These are phyloP conservation scores for Atrina japonica DNA, from an alignment of 2,888 invertebrate species.

Conservation along the genomic window DNA sequence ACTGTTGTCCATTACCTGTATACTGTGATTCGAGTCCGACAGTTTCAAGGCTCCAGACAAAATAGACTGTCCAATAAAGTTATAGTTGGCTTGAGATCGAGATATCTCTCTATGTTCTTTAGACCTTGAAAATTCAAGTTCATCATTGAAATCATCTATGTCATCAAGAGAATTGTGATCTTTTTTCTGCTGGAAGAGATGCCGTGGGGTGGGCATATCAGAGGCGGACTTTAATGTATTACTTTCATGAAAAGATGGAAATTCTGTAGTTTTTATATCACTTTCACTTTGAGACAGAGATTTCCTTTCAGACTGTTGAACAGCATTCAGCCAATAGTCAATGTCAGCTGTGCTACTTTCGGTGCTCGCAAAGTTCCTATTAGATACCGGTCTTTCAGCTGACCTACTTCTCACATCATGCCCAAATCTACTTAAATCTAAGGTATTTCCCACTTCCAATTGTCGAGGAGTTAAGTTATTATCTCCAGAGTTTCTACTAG, in stretches of 20 bases:
- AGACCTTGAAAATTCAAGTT: conserved; percentile 23
- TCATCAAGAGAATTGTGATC: conserved; percentile 20
- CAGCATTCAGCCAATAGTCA: too few relatives aligned
- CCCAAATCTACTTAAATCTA: neutral
- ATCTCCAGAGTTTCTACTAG: neutral
- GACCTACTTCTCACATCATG: neutral
- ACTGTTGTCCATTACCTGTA: too few relatives aligned
- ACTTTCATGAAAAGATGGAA: conserved; percentile 26
- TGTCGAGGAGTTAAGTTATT: neutral
- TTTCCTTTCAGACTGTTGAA: too few relatives aligned
- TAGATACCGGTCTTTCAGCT: neutral
- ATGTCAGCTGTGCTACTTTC: too few relatives aligned
- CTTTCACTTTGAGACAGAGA: too few relatives aligned
- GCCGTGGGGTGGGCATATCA: neutral
- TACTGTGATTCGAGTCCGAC: neutral
- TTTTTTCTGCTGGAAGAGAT: neutral
- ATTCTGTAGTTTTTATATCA: neutral
- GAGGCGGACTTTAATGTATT: neutral
- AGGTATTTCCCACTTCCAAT: too few relatives aligned
- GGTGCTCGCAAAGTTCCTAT: too few relatives aligned
- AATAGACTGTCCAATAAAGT: conserved; percentile 24
- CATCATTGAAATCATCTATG: conserved; percentile 33
- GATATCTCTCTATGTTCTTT: neutral
- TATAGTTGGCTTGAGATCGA: neutral
- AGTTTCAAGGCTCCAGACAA: conserved; percentile 22